Base-by-base conservation (phyloP, 1,140 invertebrate genomes). In the Phymastichus coffea region DNA sequence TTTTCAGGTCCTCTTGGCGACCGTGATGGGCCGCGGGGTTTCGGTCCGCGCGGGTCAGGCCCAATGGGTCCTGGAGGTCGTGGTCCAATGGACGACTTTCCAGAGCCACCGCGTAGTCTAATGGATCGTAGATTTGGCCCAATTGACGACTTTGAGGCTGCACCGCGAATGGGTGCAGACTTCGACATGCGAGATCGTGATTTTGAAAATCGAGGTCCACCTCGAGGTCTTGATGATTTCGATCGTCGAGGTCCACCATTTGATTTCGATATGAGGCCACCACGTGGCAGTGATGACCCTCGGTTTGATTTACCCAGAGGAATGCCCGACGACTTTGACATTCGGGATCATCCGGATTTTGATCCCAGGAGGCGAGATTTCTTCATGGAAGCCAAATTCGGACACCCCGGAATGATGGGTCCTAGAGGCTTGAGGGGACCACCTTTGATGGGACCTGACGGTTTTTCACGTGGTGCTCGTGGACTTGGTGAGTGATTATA, bases 401-500 rank as follows among this genome's bases (percentile, higher is more conserved):
- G 76, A 10, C 76, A 73, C 30, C 73, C 75, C 4, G 70, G 70
- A 2, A 74, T 79, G 66, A 75, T 79, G 72, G 77, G 78, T 8
- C 74, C 74, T 2, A 67, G 78, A 48, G 77, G 76, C n/a, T 75
- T 76, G 0, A 69, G 77, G 48, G 75, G 75, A 38, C 73, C 74
- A 30, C 51, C 41, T 7, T 14, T 40, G 0, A 72, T 76, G 56
- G 80, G 80, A 44, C 77, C 80, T 12, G 79, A 81, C 35, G 71
- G 67, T 10, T 82, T 80, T 63, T 76, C 75, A 26, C 72, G 76
- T 33, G 66, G 78, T 59, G 70, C 71, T 10, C 47, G 70, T 69
- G 66, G 78, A 70, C 78, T 74, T 28, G 79, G 79, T 80, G 68
- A 73, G 60, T 63, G n/a, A n/a, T n/a, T n/a, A n/a, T n/a, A n/a